phyloP scores from a whole-genome alignment of 2,888 invertebrate species.

The Acleris cristana region DNA sequence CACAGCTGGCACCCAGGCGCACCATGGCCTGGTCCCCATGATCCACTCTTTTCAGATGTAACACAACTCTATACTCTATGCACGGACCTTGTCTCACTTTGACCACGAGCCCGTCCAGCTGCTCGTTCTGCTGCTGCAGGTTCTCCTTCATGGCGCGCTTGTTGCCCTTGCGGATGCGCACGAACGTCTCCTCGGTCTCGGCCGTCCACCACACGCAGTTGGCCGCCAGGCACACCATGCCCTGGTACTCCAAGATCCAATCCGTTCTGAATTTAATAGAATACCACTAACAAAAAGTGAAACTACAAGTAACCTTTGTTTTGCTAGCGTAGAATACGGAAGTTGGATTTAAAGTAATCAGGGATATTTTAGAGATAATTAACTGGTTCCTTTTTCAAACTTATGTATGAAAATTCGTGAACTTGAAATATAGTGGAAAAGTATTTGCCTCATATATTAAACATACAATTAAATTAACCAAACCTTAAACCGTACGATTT shows the following conservation, averaged over 20 bases:
- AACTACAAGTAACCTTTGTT: not conserved
- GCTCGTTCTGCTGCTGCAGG: slow-evolving; percentile 89
- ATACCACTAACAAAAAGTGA: too few relatives aligned
- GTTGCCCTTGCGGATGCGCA: slow-evolving; percentile 86
- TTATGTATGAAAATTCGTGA: too few relatives aligned
- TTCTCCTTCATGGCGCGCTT: slow-evolving; percentile 96
- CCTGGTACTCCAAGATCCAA: slow-evolving; percentile 95
- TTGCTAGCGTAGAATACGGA: not conserved
- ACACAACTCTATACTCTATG: too few relatives aligned
- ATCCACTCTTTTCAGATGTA: slow-evolving; percentile 52
- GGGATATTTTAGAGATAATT: too few relatives aligned
- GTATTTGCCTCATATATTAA: too few relatives aligned
- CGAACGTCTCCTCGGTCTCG: slow-evolving; percentile 95
- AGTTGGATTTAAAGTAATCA: too few relatives aligned
- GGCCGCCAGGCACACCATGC: slow-evolving; percentile 93
- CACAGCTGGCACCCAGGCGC: slow-evolving; percentile 92
- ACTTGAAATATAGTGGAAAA: too few relatives aligned
- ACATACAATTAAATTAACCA: too few relatives aligned
- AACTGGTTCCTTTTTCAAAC: too few relatives aligned
- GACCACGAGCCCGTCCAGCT: slow-evolving; percentile 92
- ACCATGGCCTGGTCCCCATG: slow-evolving; percentile 94
- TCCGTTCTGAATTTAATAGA: slow-evolving; percentile 83
- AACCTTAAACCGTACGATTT: too few relatives aligned
- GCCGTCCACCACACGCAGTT: slow-evolving; percentile 98
- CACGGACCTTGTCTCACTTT: slow-evolving; percentile 82